phyloP scores from a whole-genome alignment of 2,888 invertebrate species.

The Andrena trimmerana region DNA sequence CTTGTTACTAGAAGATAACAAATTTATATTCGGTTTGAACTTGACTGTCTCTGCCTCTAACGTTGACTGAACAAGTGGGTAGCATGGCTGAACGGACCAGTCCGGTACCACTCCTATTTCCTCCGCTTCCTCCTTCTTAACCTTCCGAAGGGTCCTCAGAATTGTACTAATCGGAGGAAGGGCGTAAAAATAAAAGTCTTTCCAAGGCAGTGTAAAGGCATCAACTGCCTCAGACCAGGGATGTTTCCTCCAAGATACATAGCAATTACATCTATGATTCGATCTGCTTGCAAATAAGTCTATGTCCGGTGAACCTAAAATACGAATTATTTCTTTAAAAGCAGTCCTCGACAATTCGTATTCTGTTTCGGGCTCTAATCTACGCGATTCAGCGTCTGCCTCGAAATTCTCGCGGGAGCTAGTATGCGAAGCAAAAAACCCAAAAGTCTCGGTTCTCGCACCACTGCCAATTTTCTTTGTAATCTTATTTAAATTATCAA shows the following conservation, averaged over 20 bases:
- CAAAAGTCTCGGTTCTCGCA: constrained; percentile 13
- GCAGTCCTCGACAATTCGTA: background rate
- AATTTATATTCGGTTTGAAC: too few relatives aligned
- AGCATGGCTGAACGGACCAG: too few relatives aligned
- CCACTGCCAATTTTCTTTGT: constrained; percentile 36
- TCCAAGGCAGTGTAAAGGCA: constrained; percentile 59
- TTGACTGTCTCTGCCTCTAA: too few relatives aligned
- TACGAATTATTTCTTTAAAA: background rate
- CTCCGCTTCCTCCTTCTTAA: background rate
- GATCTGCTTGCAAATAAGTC: constrained; percentile 26
- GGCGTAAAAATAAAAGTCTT: constrained; percentile 2
- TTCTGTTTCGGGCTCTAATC: constrained; percentile 16
- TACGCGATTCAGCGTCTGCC: constrained; percentile 26
- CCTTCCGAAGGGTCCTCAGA: constrained; percentile 3
- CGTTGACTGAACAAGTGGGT: too few relatives aligned
- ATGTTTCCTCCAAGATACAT: constrained; percentile 6
- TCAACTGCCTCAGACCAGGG: constrained; percentile 44
- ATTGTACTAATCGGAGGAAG: background rate
- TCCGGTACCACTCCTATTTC: background rate
- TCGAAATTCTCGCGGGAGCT: constrained; percentile 6
- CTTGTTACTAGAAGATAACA: too few relatives aligned
- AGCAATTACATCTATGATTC: constrained; percentile 9
- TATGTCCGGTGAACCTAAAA: constrained; percentile 8
- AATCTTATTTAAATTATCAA: background rate
- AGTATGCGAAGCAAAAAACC: constrained; percentile 22